Evolutionary conservation across 2,113 vertebrate species (phyloP).

Genomic region (Anser brachyrhynchus): DNA sequence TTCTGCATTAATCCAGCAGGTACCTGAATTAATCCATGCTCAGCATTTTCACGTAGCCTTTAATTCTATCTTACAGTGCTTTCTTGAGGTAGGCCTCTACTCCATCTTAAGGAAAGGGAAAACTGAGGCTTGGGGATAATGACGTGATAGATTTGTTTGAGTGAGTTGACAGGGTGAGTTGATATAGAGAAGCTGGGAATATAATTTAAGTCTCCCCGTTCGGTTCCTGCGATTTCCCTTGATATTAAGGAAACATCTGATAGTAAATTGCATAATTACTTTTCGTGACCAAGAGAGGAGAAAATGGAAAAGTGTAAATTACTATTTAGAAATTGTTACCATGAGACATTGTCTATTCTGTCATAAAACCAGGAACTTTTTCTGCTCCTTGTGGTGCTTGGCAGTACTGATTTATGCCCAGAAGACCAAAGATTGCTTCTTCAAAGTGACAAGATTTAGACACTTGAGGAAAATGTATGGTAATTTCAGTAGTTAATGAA

Average conservation of each 20-base stretch:
- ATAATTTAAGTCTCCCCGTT: constrained; percentile 31
- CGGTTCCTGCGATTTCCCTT: neutral
- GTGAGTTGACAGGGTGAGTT: constrained; percentile 13
- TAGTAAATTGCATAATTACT: constrained; percentile 65
- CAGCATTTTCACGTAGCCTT: neutral
- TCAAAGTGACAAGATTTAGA: constrained; percentile 47
- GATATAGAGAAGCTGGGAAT: constrained; percentile 36
- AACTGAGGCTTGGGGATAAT: neutral
- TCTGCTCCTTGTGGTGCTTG: neutral
- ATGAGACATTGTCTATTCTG: constrained; percentile 41
- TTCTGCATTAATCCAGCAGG: neutral
- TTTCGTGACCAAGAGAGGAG: constrained; percentile 19
- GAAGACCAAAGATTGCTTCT: constrained; percentile 54
- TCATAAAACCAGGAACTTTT: constrained; percentile 29
- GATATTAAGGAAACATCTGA: constrained; percentile 30
- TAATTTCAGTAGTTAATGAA: constrained; percentile 51
- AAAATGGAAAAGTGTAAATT: constrained; percentile 51
- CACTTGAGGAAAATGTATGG: constrained; percentile 37
- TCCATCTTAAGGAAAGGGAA: neutral
- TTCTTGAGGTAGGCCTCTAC: neutral
- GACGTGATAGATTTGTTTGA: constrained; percentile 43
- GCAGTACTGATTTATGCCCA: constrained; percentile 47
- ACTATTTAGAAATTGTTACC: constrained; percentile 28
- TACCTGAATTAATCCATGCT: neutral
- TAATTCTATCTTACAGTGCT: neutral